A percentile compares a stretch with the other conserved stretches of the same genome.
phyloP scores from a whole-genome alignment of 2,113 vertebrate genomes.

The Hyperopisus bebe region DNA sequence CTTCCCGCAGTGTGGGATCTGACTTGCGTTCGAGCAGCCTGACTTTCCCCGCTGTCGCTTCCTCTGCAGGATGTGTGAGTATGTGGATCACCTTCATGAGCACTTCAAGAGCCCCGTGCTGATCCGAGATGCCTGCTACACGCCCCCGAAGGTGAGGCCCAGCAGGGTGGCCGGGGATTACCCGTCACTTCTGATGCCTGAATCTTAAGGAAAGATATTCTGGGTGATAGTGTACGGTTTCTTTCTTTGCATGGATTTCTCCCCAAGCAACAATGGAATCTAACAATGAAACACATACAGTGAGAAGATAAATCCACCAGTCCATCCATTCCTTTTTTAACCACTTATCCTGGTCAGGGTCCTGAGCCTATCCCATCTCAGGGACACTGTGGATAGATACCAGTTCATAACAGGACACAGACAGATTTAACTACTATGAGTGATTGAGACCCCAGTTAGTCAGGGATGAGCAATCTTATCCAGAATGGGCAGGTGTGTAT shows the following conservation, averaged over 20 bases:
- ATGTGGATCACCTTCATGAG: slow-evolving; percentile 75
- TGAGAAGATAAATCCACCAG: background rate
- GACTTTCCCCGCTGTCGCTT: background rate
- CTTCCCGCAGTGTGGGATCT: background rate
- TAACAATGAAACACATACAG: background rate
- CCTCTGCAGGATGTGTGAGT: slow-evolving; percentile 76
- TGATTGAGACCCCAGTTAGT: background rate
- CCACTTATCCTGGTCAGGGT: background rate
- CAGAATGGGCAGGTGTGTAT: background rate
- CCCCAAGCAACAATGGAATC: background rate
- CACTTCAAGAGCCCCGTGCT: slow-evolving; percentile 70
- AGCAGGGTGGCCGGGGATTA: too few species aligned
- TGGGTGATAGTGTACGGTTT: background rate
- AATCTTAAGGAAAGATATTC: background rate
- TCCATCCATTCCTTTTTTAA: background rate
- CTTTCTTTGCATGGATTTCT: background rate
- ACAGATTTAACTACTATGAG: background rate
- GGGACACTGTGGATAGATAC: background rate
- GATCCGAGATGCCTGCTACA: slow-evolving; percentile 65
- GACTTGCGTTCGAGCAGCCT: background rate
- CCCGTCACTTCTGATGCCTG: background rate
- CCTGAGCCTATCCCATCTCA: background rate
- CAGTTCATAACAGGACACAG: background rate
- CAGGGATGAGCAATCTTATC: background rate
- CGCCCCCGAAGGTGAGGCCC: slow-evolving; percentile 64